A percentile compares a stretch with the other conserved stretches of the same genome.
Evolutionary conservation across 2,888 invertebrate genomes (phyloP).

Genomic region (Acholoe squamosa): DNA sequence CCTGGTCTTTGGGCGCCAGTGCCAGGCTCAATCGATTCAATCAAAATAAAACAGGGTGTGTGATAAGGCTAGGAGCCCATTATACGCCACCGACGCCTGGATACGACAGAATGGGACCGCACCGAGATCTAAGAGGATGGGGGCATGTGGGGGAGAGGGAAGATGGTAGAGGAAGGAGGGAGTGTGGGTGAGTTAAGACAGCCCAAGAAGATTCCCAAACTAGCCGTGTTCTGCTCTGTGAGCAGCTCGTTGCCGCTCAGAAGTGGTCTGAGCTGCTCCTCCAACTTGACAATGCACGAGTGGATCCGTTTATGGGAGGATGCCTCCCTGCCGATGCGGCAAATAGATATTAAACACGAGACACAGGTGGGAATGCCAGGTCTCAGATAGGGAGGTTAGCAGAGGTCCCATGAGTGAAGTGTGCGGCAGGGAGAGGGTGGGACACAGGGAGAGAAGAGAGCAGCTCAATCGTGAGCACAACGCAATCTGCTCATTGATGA

Average conservation of each 20-base stretch:
- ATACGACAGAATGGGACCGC: conserved; percentile 8
- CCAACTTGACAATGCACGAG: background rate
- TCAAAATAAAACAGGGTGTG: conserved; percentile 52
- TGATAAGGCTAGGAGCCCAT: conserved; percentile 42
- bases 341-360: conserved; percentile 24
- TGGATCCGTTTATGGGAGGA: background rate
- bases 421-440: background rate
- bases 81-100: background rate
- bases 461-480: background rate
- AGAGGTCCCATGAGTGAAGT: background rate
- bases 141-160: background rate
- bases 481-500: conserved; percentile 31
- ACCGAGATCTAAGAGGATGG: conserved; percentile 10
- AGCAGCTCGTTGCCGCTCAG: conserved; percentile 7
- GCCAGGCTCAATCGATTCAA: conserved; percentile 48
- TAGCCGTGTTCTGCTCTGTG: background rate
- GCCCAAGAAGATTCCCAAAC: background rate
- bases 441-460: background rate
- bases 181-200: background rate
- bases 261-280: background rate
- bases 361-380: background rate
- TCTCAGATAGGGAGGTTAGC: background rate
- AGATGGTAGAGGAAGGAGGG: background rate
- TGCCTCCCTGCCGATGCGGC: background rate
- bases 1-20: background rate